Conservation (phyloP, 1,140 invertebrate genomes). For the Drosophila mauritiana region DNA sequence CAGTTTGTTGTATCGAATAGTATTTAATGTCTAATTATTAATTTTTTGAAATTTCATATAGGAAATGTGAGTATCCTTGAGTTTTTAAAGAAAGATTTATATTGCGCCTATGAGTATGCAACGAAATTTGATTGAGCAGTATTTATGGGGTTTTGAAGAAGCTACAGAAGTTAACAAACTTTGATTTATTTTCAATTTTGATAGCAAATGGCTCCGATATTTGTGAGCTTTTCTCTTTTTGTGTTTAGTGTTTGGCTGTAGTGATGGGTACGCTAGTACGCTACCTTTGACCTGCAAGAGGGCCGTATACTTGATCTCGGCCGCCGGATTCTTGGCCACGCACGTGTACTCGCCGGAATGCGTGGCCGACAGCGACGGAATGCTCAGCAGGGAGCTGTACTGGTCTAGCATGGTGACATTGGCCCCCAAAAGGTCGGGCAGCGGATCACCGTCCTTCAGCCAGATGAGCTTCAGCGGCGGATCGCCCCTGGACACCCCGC, state of each 20-base stretch:
- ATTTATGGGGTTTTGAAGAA: too few relatives aligned
- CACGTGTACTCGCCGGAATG: constrained; percentile 93
- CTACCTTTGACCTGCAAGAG: constrained; percentile 94
- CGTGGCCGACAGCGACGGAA: constrained; percentile 89
- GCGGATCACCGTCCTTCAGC: constrained; percentile 90
- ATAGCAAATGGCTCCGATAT: background rate
- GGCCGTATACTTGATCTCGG: constrained; percentile 92
- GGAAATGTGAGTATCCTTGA: too few relatives aligned
- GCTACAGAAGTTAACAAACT: too few relatives aligned
- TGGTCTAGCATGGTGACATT: constrained; percentile 90
- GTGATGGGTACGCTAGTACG: constrained; percentile 82
- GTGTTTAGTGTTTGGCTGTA: constrained; percentile 7
- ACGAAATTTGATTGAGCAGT: background rate
- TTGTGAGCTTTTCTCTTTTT: background rate
- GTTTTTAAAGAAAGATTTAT: background rate
- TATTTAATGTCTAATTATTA: too few relatives aligned
- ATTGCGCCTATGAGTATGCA: background rate
- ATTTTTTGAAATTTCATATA: too few relatives aligned
- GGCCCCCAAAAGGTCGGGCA: constrained; percentile 87
- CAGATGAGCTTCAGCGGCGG: constrained; percentile 90
- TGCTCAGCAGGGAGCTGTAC: constrained; percentile 91
- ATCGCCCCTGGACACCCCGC: constrained; percentile 93
- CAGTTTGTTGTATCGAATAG: too few relatives aligned
- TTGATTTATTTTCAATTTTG: background rate
- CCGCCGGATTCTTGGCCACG: constrained; percentile 91